Conservation (phyloP, 2,888 invertebrate species). For the Plutella xylostella region DNA sequence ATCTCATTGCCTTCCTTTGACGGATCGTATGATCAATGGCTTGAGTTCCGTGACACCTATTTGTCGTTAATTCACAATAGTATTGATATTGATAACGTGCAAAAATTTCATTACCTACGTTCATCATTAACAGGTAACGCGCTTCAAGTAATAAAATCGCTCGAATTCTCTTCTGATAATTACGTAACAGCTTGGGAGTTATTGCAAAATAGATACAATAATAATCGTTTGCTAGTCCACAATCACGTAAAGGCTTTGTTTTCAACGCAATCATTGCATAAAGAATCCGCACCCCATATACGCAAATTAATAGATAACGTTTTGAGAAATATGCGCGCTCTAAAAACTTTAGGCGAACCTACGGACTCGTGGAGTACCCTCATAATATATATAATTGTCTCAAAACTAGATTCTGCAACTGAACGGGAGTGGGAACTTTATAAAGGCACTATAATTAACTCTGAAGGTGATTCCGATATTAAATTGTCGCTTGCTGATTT, state of each 20-base stretch:
- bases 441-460: not conserved
- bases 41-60: not conserved
- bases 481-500: not conserved
- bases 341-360: slow-evolving; percentile 16
- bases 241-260: slow-evolving; percentile 18
- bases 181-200: slow-evolving; percentile 17
- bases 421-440: not conserved
- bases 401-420: not conserved
- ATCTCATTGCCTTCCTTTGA: not conserved
- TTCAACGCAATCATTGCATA: slow-evolving; percentile 9
- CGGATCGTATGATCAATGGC: not conserved
- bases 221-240: slow-evolving; percentile 14
- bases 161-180: slow-evolving; percentile 17
- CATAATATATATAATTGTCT: not conserved
- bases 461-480: not conserved
- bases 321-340: slow-evolving; percentile 16
- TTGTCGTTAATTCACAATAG: not conserved
- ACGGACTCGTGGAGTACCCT: not conserved
- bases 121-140: slow-evolving; percentile 4
- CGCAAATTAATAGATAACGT: slow-evolving; percentile 16
- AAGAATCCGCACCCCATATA: slow-evolving; percentile 14
- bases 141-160: slow-evolving; percentile 10
- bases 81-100: not conserved
- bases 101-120: not conserved
- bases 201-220: slow-evolving; percentile 14